phyloP scores from a whole-genome alignment of 2,113 vertebrate genomes.

The Pyxicephalus adspersus region DNA sequence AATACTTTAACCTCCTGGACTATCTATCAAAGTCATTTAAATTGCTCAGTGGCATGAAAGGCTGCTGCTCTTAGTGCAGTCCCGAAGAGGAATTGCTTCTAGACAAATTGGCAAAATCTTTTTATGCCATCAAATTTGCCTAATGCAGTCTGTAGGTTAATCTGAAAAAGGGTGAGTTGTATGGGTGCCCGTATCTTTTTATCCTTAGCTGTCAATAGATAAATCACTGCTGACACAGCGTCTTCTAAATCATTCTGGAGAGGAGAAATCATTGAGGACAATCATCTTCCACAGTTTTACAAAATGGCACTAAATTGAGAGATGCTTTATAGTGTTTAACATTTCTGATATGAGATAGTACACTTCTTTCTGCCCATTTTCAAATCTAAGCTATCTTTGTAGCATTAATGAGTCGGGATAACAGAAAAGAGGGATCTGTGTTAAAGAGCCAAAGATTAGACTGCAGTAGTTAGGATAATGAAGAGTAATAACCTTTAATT shows the following conservation, averaged over 20 bases:
- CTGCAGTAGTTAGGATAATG: neutral
- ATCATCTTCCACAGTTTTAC: conserved; percentile 61
- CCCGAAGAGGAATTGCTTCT: conserved; percentile 83
- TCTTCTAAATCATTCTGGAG: conserved; percentile 78
- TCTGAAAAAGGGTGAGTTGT: conserved; percentile 80
- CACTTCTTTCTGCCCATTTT: conserved; percentile 6
- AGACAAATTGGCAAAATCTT: conserved; percentile 86
- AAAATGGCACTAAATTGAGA: conserved; percentile 48
- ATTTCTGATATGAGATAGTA: conserved; percentile 18
- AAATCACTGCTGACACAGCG: conserved; percentile 81
- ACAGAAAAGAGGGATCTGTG: neutral
- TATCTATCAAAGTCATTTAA: conserved; percentile 82
- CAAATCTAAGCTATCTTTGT: neutral
- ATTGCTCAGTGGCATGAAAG: conserved; percentile 78
- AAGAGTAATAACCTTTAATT: neutral
- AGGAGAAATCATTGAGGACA: conserved; percentile 67
- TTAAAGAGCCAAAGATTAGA: neutral
- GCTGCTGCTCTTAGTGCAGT: conserved; percentile 78
- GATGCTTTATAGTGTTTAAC: conserved; percentile 54
- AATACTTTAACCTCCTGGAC: conserved; percentile 75
- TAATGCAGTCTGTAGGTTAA: conserved; percentile 86
- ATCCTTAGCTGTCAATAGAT: conserved; percentile 82
- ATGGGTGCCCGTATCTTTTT: conserved; percentile 81
- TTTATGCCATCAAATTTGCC: conserved; percentile 87
- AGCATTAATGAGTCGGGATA: conserved; percentile 16